Percentiles rank a stretch among this genome's conserved stretches.
Evolutionary conservation across 2,888 invertebrate species (phyloP).

Genomic region (Eledone cirrhosa): DNA sequence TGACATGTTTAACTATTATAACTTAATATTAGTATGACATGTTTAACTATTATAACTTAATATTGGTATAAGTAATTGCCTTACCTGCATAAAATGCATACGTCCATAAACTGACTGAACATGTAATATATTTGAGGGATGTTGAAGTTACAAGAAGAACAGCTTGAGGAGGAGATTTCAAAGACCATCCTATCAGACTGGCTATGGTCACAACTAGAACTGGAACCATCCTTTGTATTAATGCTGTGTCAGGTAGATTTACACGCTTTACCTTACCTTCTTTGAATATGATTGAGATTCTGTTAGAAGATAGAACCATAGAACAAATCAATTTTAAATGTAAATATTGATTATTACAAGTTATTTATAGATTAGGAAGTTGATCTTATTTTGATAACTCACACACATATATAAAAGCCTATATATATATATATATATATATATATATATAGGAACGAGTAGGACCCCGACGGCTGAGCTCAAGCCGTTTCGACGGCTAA

Average conservation of each 20-base stretch:
- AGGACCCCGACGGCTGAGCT: too few species aligned
- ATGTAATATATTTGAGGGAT: constrained; percentile 86
- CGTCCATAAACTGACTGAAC: constrained; percentile 94
- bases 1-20: too few species aligned
- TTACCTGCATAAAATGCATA: constrained; percentile 87
- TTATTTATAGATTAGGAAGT: too few species aligned
- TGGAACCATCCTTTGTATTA: constrained; percentile 92
- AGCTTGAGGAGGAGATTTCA: constrained; percentile 63
- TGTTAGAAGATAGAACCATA: constrained; percentile 57
- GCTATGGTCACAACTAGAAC: constrained; percentile 88
- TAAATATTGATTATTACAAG: too few species aligned
- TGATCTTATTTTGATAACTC: too few species aligned
- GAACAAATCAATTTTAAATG: too few species aligned
- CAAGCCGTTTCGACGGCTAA: too few species aligned
- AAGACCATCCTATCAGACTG: constrained; percentile 89
- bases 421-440: too few species aligned
- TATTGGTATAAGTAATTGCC: background rate
- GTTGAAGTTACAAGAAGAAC: constrained; percentile 54
- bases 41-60: too few species aligned
- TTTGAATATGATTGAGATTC: constrained; percentile 89
- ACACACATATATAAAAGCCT: too few species aligned
- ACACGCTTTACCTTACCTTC: constrained; percentile 93
- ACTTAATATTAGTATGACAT: too few species aligned
- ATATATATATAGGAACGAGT: too few species aligned
- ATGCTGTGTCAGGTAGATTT: constrained; percentile 89